Percentiles rank a stretch among this genome's conserved stretches.
phyloP scores from a whole-genome alignment of 2,113 vertebrate species.

The Chauna torquata region DNA sequence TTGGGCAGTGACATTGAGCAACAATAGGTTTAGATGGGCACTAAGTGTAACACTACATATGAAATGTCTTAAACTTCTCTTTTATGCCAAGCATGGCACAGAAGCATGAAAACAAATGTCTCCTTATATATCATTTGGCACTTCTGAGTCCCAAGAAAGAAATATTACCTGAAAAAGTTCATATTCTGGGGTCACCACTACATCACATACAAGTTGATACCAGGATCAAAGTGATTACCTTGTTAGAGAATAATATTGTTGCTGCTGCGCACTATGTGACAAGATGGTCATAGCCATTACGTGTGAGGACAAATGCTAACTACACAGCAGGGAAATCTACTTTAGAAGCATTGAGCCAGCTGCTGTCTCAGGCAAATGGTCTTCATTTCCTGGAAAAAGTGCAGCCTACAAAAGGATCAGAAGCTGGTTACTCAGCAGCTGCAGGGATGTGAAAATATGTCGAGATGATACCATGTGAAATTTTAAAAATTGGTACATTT shows the following conservation, averaged over 20 bases:
- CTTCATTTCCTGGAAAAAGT: slow-evolving; percentile 47
- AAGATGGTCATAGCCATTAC: neutral
- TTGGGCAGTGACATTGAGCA: slow-evolving; percentile 55
- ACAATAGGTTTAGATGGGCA: slow-evolving; percentile 62
- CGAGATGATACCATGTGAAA: neutral
- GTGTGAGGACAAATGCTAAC: neutral
- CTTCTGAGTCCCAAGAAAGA: neutral
- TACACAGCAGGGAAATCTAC: neutral
- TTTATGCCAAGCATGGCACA: slow-evolving; percentile 15
- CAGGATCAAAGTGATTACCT: neutral
- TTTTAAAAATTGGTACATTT: neutral
- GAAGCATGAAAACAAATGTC: slow-evolving; percentile 43
- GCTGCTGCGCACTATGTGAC: neutral
- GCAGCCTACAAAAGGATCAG: neutral
- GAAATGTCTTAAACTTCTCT: slow-evolving; percentile 27
- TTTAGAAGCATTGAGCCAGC: neutral
- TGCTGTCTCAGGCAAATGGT: slow-evolving; percentile 22
- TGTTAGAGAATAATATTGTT: neutral
- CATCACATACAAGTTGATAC: neutral
- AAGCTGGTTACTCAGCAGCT: slow-evolving; percentile 4
- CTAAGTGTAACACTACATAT: slow-evolving; percentile 29
- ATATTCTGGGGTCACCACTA: neutral
- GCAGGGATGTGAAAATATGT: neutral
- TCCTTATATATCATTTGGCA: neutral
- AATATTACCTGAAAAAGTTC: neutral